Percentiles rank a stretch among this genome's conserved stretches.
Conservation (phyloP, 2,113 vertebrate species). For the Sinocyclocheilus rhinocerous region DNA sequence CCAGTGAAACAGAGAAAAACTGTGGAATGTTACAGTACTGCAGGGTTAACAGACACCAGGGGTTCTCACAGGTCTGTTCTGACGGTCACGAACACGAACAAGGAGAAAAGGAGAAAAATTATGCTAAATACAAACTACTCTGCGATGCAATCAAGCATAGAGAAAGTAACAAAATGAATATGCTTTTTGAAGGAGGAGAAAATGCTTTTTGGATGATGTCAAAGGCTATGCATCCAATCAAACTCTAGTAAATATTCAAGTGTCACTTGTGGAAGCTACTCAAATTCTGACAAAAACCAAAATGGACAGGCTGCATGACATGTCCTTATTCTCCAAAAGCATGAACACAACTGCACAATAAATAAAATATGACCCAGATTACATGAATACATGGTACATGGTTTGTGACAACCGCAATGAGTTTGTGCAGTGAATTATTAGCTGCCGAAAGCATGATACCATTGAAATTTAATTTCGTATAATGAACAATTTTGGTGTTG, state of each 20-base stretch:
- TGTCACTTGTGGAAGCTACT: neutral
- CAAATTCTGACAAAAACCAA: neutral
- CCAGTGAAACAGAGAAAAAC: neutral
- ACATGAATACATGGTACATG: constrained; percentile 1
- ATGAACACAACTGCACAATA: neutral
- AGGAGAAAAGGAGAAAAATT: neutral
- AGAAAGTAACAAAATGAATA: neutral
- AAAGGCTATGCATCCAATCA: neutral
- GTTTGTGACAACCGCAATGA: neutral
- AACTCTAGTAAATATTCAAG: neutral
- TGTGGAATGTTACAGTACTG: neutral
- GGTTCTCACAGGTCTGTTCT: neutral
- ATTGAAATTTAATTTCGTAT: constrained; percentile 6
- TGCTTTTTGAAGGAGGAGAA: neutral
- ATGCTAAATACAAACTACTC: neutral
- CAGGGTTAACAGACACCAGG: neutral
- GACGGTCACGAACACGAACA: neutral
- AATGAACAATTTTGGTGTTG: constrained; percentile 33
- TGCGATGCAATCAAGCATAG: neutral
- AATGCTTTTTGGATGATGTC: neutral
- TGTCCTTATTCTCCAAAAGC: neutral
- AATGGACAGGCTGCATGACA: neutral
- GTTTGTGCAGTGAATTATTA: constrained; percentile 2
- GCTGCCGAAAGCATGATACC: constrained; percentile 14
- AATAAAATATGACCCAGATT: constrained; percentile 2